These are phyloP conservation scores for Philopedon plagiatum DNA, from an alignment of 2,888 invertebrate species.

Conservation along the genomic window DNA sequence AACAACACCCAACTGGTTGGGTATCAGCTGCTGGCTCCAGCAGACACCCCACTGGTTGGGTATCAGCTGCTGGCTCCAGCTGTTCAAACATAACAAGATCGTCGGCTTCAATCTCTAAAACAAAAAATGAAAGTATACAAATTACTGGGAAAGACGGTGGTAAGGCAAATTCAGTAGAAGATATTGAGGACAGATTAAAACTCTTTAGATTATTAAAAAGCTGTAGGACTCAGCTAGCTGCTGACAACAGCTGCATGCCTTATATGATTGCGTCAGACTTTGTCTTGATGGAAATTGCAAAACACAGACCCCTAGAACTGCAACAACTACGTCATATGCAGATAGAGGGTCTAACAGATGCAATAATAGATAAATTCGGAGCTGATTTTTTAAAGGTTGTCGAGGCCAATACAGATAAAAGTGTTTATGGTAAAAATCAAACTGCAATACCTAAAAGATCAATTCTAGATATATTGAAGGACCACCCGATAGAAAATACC, in stretches of 20 bases:
- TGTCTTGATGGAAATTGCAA: slow-evolving; percentile 72
- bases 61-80: slow-evolving; percentile 22
- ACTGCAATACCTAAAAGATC: slow-evolving; percentile 48
- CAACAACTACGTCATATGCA: slow-evolving; percentile 65
- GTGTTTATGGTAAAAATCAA: neutral
- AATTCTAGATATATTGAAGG: slow-evolving; percentile 55
- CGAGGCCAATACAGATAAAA: neutral
- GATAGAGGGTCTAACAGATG: slow-evolving; percentile 74
- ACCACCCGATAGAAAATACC: slow-evolving; percentile 54
- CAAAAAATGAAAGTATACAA: slow-evolving; percentile 12
- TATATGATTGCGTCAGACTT: slow-evolving; percentile 77
- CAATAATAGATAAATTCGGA: slow-evolving; percentile 73
- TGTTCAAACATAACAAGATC: neutral
- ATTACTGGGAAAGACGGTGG: neutral
- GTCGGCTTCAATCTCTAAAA: slow-evolving; percentile 14
- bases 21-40: slow-evolving; percentile 22
- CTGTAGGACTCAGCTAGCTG: slow-evolving; percentile 69
- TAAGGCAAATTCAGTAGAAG: slow-evolving; percentile 9
- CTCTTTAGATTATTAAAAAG: slow-evolving; percentile 39
- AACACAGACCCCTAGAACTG: slow-evolving; percentile 68
- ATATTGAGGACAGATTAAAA: slow-evolving; percentile 35
- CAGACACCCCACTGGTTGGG: slow-evolving; percentile 39
- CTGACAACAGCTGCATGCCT: slow-evolving; percentile 72
- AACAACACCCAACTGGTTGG: slow-evolving; percentile 48
- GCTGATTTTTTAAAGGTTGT: slow-evolving; percentile 66